Conservation (phyloP, 2,797 vertebrate species). For the Mycteria americana region DNA sequence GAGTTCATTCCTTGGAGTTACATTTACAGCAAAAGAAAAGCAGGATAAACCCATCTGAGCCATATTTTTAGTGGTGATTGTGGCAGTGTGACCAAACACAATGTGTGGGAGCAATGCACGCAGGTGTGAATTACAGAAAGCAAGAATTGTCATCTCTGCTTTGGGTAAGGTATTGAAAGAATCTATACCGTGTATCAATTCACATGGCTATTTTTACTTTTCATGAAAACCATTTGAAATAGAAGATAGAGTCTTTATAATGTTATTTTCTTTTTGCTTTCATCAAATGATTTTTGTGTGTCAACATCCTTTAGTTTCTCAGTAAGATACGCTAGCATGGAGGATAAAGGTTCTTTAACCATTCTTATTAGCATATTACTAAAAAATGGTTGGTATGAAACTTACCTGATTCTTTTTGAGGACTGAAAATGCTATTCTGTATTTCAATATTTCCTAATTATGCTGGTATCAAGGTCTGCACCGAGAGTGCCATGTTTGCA, state of each 20-base stretch:
- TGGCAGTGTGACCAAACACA: background rate
- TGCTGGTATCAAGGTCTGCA: background rate
- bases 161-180: background rate
- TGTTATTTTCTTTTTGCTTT: background rate
- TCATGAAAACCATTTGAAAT: background rate
- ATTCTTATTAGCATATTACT: background rate
- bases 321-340: background rate
- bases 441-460: background rate
- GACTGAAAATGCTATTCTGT: background rate
- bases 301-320: background rate
- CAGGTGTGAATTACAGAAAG: background rate
- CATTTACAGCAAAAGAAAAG: background rate
- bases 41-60: background rate
- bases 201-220: background rate
- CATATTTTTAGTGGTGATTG: background rate
- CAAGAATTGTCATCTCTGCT: background rate
- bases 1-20: background rate
- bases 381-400: background rate
- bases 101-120: background rate
- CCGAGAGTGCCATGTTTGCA: background rate
- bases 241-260: background rate
- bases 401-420: background rate
- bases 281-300: background rate
- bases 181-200: accelerated
- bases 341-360: background rate